Conservation (phyloP, 2,113 vertebrate species). For the Hippolais icterina region DNA sequence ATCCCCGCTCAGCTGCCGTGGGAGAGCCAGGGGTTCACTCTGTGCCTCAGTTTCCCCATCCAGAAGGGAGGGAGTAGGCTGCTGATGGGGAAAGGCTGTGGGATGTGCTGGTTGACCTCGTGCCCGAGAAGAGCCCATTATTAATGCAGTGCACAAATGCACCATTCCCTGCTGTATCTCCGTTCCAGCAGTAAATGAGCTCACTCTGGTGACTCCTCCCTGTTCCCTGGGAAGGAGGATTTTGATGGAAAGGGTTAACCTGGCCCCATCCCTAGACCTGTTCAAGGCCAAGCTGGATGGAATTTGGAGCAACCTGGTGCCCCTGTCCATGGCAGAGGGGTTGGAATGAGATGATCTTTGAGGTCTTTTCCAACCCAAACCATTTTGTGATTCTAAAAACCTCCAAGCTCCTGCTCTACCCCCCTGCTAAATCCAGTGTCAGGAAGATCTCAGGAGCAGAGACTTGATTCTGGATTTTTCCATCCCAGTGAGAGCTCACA, state of each 20-base stretch:
- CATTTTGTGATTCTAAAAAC: neutral
- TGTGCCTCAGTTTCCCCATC: slow-evolving; percentile 15
- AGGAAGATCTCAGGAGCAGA: neutral
- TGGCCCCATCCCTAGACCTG: neutral
- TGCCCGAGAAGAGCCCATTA: accelerated
- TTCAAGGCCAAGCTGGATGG: neutral
- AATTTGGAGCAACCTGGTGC: neutral
- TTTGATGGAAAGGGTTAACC: neutral
- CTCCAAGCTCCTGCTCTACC: neutral
- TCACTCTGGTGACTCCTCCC: accelerated
- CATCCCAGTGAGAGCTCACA: neutral
- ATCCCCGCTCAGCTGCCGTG: accelerated
- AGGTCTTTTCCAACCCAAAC: neutral
- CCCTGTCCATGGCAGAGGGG: no score
- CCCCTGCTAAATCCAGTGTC: neutral
- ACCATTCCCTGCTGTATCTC: neutral
- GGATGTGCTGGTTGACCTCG: neutral
- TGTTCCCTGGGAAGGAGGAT: neutral
- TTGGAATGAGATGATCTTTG: neutral
- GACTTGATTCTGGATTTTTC: slow-evolving; percentile 39
- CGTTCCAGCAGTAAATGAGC: neutral
- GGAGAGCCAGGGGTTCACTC: neutral
- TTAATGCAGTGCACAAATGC: neutral
- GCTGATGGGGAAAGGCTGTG: neutral
- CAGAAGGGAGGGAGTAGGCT: neutral